A percentile compares a stretch with the other conserved stretches of the same genome.
Evolutionary conservation across 2,113 vertebrate species (phyloP).

Genomic region (Cyphomyrus plagiostoma): DNA sequence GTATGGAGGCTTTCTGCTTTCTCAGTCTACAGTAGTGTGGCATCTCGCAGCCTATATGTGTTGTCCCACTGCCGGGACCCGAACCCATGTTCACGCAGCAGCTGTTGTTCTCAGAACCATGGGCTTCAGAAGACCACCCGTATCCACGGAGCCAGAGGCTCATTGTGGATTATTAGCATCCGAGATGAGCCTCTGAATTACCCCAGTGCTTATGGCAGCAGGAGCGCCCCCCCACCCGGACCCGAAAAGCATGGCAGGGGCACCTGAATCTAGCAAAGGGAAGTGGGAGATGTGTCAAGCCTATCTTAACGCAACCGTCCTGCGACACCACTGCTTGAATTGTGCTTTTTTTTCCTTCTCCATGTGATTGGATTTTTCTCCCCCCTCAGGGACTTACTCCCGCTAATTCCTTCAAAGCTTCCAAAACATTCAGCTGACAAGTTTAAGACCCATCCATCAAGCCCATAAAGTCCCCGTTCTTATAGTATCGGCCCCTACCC

Average conservation of each 20-base stretch:
- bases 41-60: slow-evolving; percentile 3
- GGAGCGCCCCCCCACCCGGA: background rate
- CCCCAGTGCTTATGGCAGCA: background rate
- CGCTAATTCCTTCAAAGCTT: slow-evolving; percentile 33
- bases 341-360: slow-evolving; percentile 17
- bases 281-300: background rate
- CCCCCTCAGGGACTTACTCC: slow-evolving; percentile 18
- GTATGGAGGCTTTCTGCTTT: slow-evolving; percentile 34
- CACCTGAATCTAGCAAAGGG: background rate
- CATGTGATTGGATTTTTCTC: slow-evolving; percentile 23
- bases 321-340: slow-evolving; percentile 2
- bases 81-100: background rate
- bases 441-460: slow-evolving; percentile 42
- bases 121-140: background rate
- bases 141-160: background rate
- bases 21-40: slow-evolving; percentile 33
- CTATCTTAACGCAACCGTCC: slow-evolving; percentile 11
- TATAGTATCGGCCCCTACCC: slow-evolving; percentile 19
- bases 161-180: slow-evolving; percentile 16
- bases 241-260: background rate
- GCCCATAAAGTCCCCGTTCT: slow-evolving; percentile 30
- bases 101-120: background rate
- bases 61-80: background rate
- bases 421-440: slow-evolving; percentile 41
- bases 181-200: slow-evolving; percentile 29